Conservation (phyloP, 92 coral and sea anemone genomes). For the Porites evermanni region DNA sequence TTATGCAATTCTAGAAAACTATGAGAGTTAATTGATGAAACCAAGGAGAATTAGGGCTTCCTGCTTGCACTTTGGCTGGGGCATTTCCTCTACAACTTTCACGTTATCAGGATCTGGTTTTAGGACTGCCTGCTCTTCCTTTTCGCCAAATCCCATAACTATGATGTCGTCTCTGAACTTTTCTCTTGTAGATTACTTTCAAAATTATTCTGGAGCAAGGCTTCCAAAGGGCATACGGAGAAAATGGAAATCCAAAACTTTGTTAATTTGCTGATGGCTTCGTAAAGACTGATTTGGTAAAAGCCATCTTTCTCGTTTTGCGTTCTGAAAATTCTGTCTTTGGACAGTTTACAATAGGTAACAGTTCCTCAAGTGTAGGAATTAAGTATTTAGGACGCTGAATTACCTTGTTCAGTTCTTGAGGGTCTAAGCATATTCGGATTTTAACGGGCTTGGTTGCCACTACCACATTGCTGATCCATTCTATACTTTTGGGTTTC, state of each 20-base stretch:
- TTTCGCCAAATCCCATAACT: conserved; percentile 64
- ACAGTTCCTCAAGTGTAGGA: conserved; percentile 60
- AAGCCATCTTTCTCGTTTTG: conserved; percentile 63
- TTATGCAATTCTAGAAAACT: conserved; percentile 41
- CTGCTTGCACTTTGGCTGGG: conserved; percentile 39
- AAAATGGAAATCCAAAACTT: conserved; percentile 63
- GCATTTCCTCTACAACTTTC: conserved; percentile 46
- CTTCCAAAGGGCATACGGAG: conserved; percentile 70
- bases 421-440: conserved; percentile 50
- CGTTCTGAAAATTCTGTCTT: conserved; percentile 55
- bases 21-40: neutral
- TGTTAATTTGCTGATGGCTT: conserved; percentile 34
- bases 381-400: conserved; percentile 48
- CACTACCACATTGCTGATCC: conserved; percentile 61
- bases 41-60: conserved; percentile 54
- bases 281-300: conserved; percentile 56
- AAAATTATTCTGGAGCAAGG: conserved; percentile 22
- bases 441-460: conserved; percentile 59
- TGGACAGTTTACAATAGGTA: conserved; percentile 49
- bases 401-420: conserved; percentile 60
- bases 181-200: too few species aligned
- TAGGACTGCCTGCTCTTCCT: conserved; percentile 26
- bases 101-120: conserved; percentile 58
- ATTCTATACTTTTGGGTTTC: conserved; percentile 59
- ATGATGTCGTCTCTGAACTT: conserved; percentile 48